Evolutionary conservation across 30 jellyfish, hydroid and myxozoan genomes (phyloP), one percentile per base, ranked within the genome.

Genomic region (Hydractinia echinata): DNA sequence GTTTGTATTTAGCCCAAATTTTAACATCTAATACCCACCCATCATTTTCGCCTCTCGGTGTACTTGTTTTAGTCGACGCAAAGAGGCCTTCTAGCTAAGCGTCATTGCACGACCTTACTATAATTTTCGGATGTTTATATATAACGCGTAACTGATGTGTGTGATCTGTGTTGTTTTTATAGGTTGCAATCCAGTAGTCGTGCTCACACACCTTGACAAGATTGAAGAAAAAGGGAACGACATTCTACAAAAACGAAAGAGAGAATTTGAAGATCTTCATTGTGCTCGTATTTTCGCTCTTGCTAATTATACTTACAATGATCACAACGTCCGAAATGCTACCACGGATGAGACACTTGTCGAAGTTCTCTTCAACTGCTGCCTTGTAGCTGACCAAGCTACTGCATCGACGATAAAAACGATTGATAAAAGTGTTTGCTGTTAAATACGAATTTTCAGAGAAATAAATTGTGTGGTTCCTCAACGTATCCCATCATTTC

Each of bases 331-430:
- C 48, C 15, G 21, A 14, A 64, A 67, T 39, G 60, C 11, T 64
- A 16, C 51, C 48, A 80, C 87, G 4, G 87, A 80, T 66, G 83
- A 53, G 14, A 67, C 13, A 8, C 5, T 80, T 9, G 50, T 80
- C 1, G 87, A 80, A 21, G 69, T 67, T 10, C 66, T 80, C 71
- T 80, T 80, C 53, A 64, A 80, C 53, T 80, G 85, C 60, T 80
- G 87, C 51, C 21, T 80, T 16, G 87, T 80, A 13, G 87, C 85
- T 67, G 87, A 80, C 16, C 87, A 80, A 80, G 19, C 84, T 5
- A 77, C 60, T 8, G 53, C 51, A 9, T 55, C 53, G 18, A 30
- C 55, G 10, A 15, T 77, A 54, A 66, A 61, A 39, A 77, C 10
- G 15, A 77, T 30, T 48, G 44, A 77, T 8, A 77, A 77, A 77